Percentiles rank a stretch among this genome's conserved stretches.
Conservation (phyloP, 2,888 invertebrate genomes). For the Drosophila kuntzei region DNA sequence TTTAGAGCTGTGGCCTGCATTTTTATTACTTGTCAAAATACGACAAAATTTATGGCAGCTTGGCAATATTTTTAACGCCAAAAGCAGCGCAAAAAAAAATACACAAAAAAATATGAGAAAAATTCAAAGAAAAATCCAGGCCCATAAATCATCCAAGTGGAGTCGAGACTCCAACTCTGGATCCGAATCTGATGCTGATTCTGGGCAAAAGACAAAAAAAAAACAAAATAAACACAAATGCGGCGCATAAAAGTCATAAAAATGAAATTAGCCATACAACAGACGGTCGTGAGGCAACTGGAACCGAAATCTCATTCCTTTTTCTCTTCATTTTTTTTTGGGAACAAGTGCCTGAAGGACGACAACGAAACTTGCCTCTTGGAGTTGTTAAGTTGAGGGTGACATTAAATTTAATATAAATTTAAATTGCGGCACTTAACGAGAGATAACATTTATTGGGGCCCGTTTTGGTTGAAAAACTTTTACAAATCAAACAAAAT, state of each 20-base stretch:
- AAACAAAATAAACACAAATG: slow-evolving; percentile 55
- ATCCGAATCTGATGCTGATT: slow-evolving; percentile 22
- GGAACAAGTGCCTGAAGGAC: slow-evolving; percentile 8
- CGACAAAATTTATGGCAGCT: slow-evolving; percentile 73
- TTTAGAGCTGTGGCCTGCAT: slow-evolving; percentile 68
- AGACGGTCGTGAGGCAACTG: slow-evolving; percentile 48
- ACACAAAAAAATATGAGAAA: slow-evolving; percentile 29
- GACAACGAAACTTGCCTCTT: slow-evolving; percentile 18
- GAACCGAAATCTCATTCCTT: slow-evolving; percentile 17
- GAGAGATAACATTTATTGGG: neutral
- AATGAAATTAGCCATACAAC: slow-evolving; percentile 70
- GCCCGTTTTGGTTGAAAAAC: slow-evolving; percentile 1
- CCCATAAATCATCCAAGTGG: slow-evolving; percentile 64
- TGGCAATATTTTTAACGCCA: slow-evolving; percentile 79
- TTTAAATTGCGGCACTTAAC: slow-evolving; percentile 38
- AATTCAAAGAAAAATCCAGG: slow-evolving; percentile 52
- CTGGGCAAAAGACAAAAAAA: slow-evolving; percentile 47
- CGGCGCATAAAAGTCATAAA: slow-evolving; percentile 74
- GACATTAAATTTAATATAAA: slow-evolving; percentile 47
- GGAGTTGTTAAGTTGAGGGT: slow-evolving; percentile 27
- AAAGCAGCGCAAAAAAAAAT: slow-evolving; percentile 44
- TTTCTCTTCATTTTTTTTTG: slow-evolving; percentile 1
- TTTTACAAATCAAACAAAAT: slow-evolving; percentile 10
- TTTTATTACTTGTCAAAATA: slow-evolving; percentile 80
- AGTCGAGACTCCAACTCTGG: slow-evolving; percentile 35